phyloP scores from a whole-genome alignment of 1,140 invertebrate genomes.

The Trichonephila clavipes region DNA sequence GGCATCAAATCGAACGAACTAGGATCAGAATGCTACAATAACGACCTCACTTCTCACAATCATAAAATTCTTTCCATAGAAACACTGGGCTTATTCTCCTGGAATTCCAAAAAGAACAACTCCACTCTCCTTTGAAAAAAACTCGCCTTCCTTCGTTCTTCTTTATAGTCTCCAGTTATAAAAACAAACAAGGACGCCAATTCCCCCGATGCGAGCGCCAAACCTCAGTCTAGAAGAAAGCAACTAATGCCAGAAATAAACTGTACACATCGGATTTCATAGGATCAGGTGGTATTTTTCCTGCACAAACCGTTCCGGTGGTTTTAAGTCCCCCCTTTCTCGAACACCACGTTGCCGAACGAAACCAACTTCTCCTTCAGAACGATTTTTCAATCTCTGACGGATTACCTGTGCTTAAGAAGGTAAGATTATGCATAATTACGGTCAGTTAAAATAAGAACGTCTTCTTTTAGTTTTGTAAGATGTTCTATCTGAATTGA shows the following conservation, averaged over 20 bases:
- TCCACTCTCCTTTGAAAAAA: background rate
- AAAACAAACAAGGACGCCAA: constrained; percentile 53
- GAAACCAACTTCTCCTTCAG: background rate
- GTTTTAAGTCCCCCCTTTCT: constrained; percentile 33
- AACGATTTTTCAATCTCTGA: constrained; percentile 3
- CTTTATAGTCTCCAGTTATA: background rate
- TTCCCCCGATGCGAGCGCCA: constrained; percentile 51
- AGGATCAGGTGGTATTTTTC: constrained; percentile 64
- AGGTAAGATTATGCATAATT: constrained; percentile 51
- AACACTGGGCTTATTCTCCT: no score
- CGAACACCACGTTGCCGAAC: background rate
- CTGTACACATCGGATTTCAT: constrained; percentile 56
- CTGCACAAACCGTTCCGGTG: constrained; percentile 11
- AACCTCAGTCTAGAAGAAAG: constrained; percentile 38
- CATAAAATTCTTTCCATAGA: no score
- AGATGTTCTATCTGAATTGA: background rate
- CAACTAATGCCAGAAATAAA: constrained; percentile 69
- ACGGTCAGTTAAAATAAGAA: constrained; percentile 43
- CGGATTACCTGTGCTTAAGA: constrained; percentile 48
- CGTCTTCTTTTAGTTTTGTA: background rate
- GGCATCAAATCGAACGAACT: no score
- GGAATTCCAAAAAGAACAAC: background rate
- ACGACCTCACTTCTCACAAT: no score
- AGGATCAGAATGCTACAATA: no score
- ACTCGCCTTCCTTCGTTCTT: background rate